These are phyloP conservation scores for Doryteuthis pealeii DNA, from an alignment of 1,140 invertebrate genomes.

Conservation along the genomic window DNA sequence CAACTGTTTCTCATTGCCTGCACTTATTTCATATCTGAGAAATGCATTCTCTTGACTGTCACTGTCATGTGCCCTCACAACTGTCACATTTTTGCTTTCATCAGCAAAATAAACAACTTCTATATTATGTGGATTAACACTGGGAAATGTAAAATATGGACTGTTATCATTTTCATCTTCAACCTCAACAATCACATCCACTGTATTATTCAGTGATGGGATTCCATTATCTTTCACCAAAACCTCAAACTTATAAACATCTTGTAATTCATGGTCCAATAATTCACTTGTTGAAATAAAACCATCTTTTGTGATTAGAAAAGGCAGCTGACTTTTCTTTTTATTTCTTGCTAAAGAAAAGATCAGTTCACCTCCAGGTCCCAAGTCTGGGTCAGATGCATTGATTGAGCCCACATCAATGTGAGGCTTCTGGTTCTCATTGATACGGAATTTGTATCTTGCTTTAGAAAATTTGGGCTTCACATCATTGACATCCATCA, in stretches of 20 bases:
- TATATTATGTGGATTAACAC: not conserved
- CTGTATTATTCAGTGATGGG: conserved; percentile 21
- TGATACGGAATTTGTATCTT: conserved; percentile 22
- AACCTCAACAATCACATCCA: conserved; percentile 19
- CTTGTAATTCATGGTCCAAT: conserved; percentile 24
- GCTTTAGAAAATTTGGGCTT: conserved; percentile 32
- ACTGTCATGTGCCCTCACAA: not conserved
- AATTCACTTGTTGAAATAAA: conserved; percentile 22
- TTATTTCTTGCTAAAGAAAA: conserved; percentile 26
- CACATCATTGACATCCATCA: conserved; percentile 45
- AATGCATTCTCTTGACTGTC: not conserved
- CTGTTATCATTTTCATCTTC: conserved; percentile 26
- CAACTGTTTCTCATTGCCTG: not conserved
- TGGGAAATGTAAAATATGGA: conserved; percentile 26
- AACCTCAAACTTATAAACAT: conserved; percentile 24
- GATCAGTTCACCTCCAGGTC: conserved; percentile 32
- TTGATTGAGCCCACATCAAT: not conserved
- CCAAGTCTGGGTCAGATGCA: conserved; percentile 46
- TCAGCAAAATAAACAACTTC: not conserved
- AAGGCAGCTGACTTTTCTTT: conserved; percentile 17
- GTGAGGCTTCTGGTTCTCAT: not conserved
- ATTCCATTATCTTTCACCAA: conserved; percentile 21
- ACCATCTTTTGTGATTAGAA: conserved; percentile 23
- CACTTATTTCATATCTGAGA: conserved; percentile 2
- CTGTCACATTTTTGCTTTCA: not conserved